Base-by-base conservation (phyloP, 2,113 vertebrate species). In the Chloebia gouldiae region DNA sequence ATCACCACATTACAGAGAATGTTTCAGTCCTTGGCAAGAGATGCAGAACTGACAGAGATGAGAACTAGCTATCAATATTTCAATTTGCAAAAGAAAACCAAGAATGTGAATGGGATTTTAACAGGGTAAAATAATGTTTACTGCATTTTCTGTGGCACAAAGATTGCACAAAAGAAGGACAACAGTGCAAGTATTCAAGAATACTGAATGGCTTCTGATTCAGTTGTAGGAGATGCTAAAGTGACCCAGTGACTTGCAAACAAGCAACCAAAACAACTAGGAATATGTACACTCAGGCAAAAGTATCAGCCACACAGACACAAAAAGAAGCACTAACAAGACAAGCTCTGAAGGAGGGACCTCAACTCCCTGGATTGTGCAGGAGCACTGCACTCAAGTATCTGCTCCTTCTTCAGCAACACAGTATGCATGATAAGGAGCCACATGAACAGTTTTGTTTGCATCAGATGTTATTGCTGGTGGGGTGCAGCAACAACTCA, bases 331-430 rank as follows among this genome's bases (percentile, higher is more conserved):
- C 17, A 51, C 21, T 28, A 61, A 33, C 14, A 69, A 65, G 15
- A 31, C 22, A 61, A 59, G 13, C 8, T 83, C 35, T 57, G 40
- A 79, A 51, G 21, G 18, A 61, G 14, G 9, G 8, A 54, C 7
- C 4, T 8, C 45, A 63, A 7, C 3, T 15, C 4, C 45, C 20
- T 10, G 45, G 27, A 50, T 14, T 1, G 1, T 6, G 4, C 9
- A 72, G 25, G 6, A 56, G 8, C 11, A 68, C 6, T 59, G 25
- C 20, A 71, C 25, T 16, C 22, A 27, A 49, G 5, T 10, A 70
- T 30, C 37, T 63, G 31, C 3, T 35, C 25, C 35, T 40, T 57
- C 53, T 75, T 42, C 25, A 71, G 25, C 25, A 75, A 33, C 1
- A 3, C 10, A 42, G 5, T 45, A 8, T 14, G 7, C 50, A 20